Base-by-base conservation (phyloP, 2,888 invertebrate genomes). In the Drosophila testacea region DNA sequence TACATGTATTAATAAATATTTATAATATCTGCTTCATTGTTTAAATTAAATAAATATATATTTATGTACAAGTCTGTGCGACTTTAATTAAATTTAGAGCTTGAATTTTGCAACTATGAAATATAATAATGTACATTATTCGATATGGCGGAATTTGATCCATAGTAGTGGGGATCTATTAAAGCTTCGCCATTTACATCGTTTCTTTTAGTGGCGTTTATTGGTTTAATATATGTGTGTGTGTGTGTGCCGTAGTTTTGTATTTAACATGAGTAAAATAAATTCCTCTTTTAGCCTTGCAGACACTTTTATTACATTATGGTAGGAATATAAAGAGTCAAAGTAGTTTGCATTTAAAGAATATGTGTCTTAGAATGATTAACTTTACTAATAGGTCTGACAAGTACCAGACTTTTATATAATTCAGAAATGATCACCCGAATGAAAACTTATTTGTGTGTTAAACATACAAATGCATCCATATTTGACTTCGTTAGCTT, bases 111-210 rank as follows among this genome's bases (percentile, higher is more conserved):
- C 46, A 64, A 59, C 63, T 72, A 73, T 70, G 38, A 77, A 72
- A 46, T 76, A 76, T 56, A 72, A 73, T 64, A 69, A 77, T 77
- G 46, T 77, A 77, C 77, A 77, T 67, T 69, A 73, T 77, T 77
- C 77, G 77, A 76, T 73, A 70, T 73, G 73, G 73, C 73, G 72
- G 61, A 71, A 72, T 61, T 55, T 67, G 50, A 74, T 73, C 68
- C 68, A 54, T 42, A 11, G 2, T 30, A 13, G 13, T 50, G 22
- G 27, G 61, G 67, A 67, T 52, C 57, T 44, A 36, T 67, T 68
- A 73, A 73, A 73, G 73, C 73, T 73, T 50, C 57, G 73, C 73
- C 62, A 59, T 73, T 73, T 73, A 69, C 50, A 62, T 51, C 57
- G 38, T 50, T 69, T 55, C 11, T 44, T 22, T 44, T 62, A 71